Percentiles rank a stretch among this genome's conserved stretches.
Conservation (phyloP, 2,888 invertebrate species). For the Drosophila kanekoi region DNA sequence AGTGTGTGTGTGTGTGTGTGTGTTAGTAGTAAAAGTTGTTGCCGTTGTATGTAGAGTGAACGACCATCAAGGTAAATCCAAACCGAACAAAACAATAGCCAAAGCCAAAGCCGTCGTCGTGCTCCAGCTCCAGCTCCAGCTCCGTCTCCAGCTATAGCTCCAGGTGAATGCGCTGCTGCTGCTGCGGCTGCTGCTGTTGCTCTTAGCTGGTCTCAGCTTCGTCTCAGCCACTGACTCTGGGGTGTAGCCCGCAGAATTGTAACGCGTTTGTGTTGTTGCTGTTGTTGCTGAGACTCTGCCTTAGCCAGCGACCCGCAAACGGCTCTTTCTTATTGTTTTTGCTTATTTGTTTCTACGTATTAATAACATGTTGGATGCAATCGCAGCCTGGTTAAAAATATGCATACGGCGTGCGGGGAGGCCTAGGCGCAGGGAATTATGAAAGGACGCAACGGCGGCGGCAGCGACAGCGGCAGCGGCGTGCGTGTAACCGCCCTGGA, state of each 20-base stretch:
- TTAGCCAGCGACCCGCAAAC: conserved; percentile 42
- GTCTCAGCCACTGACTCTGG: conserved; percentile 53
- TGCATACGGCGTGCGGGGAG: conserved; percentile 57
- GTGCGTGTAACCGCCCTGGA: conserved; percentile 70
- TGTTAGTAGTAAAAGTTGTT: conserved; percentile 80
- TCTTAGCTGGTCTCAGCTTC: conserved; percentile 36
- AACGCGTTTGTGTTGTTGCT: conserved; percentile 65
- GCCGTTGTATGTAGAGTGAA: conserved; percentile 71
- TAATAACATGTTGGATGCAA: conserved; percentile 80
- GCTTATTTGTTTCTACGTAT: conserved; percentile 82
- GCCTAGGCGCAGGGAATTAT: conserved; percentile 50
- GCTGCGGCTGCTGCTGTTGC: conserved; percentile 29
- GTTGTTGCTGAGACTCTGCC: conserved; percentile 41
- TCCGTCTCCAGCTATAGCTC: conserved; percentile 40
- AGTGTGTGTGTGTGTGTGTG: conserved; percentile 31
- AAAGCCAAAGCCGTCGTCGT: conserved; percentile 69
- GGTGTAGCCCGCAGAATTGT: conserved; percentile 80
- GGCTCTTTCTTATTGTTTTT: conserved; percentile 77
- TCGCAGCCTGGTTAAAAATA: conserved; percentile 76
- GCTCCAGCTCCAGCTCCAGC: conserved; percentile 41
- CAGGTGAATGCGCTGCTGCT: conserved; percentile 72
- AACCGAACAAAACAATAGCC: conserved; percentile 74
- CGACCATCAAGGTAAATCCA: conserved; percentile 78
- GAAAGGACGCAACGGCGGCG: conserved; percentile 65
- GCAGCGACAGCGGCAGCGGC: conserved; percentile 48